Conservation (phyloP, 2,797 vertebrate genomes). For the Neosalanx taihuensis region DNA sequence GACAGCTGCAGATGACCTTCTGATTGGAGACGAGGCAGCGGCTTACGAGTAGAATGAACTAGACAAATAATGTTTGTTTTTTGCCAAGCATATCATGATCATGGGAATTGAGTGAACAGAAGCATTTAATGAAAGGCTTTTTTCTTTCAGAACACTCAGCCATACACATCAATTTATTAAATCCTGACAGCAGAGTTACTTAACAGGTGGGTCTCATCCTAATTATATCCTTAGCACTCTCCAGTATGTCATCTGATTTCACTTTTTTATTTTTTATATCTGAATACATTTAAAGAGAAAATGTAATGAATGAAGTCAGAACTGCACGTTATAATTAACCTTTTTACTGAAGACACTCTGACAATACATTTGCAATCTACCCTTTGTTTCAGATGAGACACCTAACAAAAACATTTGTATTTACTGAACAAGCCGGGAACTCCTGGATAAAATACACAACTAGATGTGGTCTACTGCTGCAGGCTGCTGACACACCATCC, state of each 20-base stretch:
- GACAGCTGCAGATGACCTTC: neutral
- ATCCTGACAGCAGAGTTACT: constrained; percentile 29
- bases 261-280: neutral
- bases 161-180: constrained; percentile 70
- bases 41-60: neutral
- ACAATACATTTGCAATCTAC: constrained; percentile 8
- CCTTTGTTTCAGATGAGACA: constrained; percentile 54
- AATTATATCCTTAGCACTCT: constrained; percentile 8
- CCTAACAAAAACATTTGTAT: constrained; percentile 61
- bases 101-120: neutral
- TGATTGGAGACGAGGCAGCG: neutral
- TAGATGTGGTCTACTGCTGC: constrained; percentile 43
- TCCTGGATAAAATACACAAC: constrained; percentile 59
- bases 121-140: neutral
- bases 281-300: neutral
- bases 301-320: too few relatives aligned
- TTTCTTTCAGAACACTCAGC: constrained; percentile 75
- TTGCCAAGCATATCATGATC: neutral
- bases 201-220: constrained; percentile 56
- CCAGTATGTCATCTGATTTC: neutral
- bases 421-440: constrained; percentile 55
- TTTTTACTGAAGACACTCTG: neutral
- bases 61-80: neutral
- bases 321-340: neutral
- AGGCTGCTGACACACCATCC: constrained; percentile 52